Base-by-base conservation (phyloP, 2,888 invertebrate genomes). In the Noctua comes region DNA sequence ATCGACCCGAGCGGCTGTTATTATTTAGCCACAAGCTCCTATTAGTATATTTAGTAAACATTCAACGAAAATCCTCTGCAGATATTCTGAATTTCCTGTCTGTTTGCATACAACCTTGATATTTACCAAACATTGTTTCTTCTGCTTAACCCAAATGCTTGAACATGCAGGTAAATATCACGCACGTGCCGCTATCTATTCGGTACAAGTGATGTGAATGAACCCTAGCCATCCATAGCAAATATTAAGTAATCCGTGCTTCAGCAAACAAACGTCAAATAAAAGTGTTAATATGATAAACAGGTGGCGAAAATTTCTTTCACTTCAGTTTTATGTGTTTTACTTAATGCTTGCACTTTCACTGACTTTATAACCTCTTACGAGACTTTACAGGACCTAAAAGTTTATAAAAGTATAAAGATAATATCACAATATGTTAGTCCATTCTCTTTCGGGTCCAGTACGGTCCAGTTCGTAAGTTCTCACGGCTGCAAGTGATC, bases 401-500 rank as follows among this genome's bases (percentile, higher is more conserved):
- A 74, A 83, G 18, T 43, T 27, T 31, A 65, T 31, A 73, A 71
- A 70, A 73, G 54, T 76, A 85, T 68, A 40, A 72, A 66, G 40
- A 43, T 68, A 71, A 68, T 82, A 65, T 70, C 36, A 62, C 48
- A 59, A 51, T 77, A 48, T 76, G 48, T 76, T 57, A 76, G 64
- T 24, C 77, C 87, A 87, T 88, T 88, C 80, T 88, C 88, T 86
- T 90, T 88, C 43, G 77, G 77, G 73, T 78, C 70, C 81, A 69
- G 81, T 85, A 76, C 70, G 83, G 80, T 80, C 64, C 64, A 80
- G 80, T 83, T 46, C 43, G 72, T 79, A 73, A 82, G 83, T 88
- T 89, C 89, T 87, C 92, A 91, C 90, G 90, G 83, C 81, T 86
- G 77, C 80, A 69, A 73, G 85, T 88, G 86, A 89, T 88, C 83